phyloP scores from a whole-genome alignment of 2,797 vertebrate species.

The Chromis chromis region DNA sequence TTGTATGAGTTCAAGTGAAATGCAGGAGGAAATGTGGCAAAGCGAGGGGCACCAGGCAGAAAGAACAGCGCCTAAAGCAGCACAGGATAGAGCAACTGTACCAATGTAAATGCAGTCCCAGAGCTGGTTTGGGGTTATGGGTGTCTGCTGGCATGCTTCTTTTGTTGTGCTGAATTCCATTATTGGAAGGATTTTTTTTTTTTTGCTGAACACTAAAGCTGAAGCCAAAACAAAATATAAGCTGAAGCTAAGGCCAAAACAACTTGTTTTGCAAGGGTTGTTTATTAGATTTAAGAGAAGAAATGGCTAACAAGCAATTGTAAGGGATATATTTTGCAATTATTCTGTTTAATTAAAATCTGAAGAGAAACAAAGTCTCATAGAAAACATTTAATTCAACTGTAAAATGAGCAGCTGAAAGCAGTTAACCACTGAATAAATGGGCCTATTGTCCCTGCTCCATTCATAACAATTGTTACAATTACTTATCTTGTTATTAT shows the following conservation, averaged over 20 bases:
- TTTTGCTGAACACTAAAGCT: constrained; percentile 29
- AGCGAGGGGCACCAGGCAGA: constrained; percentile 31
- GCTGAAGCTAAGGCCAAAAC: not conserved
- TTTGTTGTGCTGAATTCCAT: constrained; percentile 50
- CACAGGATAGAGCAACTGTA: constrained; percentile 30
- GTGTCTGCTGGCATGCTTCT: constrained; percentile 46
- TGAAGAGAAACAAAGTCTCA: not conserved
- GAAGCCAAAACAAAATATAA: constrained; percentile 18
- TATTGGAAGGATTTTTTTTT: constrained; percentile 39
- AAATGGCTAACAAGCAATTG: constrained; percentile 10
- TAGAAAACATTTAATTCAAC: not conserved
- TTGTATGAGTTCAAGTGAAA: constrained; percentile 24
- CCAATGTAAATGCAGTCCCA: constrained; percentile 36
- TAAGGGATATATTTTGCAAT: constrained; percentile 16
- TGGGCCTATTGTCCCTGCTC: not conserved
- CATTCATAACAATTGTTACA: not conserved
- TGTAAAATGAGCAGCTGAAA: constrained; percentile 21
- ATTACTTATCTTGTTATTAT: not conserved
- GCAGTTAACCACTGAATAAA: not conserved
- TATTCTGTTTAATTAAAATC: constrained; percentile 33
- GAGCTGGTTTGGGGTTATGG: constrained; percentile 38
- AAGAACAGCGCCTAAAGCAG: constrained; percentile 30
- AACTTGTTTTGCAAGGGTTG: constrained; percentile 15
- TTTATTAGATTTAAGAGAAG: not conserved
- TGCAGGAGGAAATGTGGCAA: constrained; percentile 35